Conservation (phyloP, 2,797 vertebrate genomes). For the Syndactyla subalaris region DNA sequence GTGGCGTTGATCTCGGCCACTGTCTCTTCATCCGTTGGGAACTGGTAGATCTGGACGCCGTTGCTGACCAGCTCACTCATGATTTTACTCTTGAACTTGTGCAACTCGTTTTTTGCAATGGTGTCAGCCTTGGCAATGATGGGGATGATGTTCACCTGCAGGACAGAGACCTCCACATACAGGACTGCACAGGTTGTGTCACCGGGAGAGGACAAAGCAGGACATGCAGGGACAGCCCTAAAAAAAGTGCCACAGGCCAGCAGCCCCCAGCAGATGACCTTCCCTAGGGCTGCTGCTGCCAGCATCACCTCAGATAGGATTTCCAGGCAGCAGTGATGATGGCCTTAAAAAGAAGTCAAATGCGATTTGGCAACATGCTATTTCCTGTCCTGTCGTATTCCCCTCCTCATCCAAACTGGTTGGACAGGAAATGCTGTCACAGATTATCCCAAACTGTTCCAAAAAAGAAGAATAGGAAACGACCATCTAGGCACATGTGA, state of each 20-base stretch:
- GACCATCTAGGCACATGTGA: neutral
- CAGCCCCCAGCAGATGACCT: neutral
- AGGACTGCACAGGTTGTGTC: neutral
- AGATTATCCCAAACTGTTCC: neutral
- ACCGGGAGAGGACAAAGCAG: neutral
- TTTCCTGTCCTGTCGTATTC: conserved; percentile 35
- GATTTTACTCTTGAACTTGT: conserved; percentile 91
- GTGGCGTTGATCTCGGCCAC: conserved; percentile 88
- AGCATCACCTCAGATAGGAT: neutral
- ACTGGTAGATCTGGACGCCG: conserved; percentile 89
- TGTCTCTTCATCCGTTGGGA: conserved; percentile 86
- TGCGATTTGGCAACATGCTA: neutral
- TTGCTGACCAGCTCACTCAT: conserved; percentile 91
- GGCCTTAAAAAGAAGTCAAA: conserved; percentile 30
- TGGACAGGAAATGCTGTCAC: conserved; percentile 51
- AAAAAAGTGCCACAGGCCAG: neutral
- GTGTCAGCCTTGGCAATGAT: conserved; percentile 90
- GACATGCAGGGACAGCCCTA: accelerated
- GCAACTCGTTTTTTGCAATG: conserved; percentile 86
- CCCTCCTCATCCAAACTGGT: neutral
- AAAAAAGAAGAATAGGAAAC: conserved; percentile 20
- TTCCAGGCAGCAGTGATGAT: neutral
- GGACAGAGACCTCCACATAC: neutral
- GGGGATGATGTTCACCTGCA: conserved; percentile 89
- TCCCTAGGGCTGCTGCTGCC: neutral